These are phyloP conservation scores for Epinotia ramella DNA, from an alignment of 2,888 invertebrate genomes.

Conservation along the genomic window DNA sequence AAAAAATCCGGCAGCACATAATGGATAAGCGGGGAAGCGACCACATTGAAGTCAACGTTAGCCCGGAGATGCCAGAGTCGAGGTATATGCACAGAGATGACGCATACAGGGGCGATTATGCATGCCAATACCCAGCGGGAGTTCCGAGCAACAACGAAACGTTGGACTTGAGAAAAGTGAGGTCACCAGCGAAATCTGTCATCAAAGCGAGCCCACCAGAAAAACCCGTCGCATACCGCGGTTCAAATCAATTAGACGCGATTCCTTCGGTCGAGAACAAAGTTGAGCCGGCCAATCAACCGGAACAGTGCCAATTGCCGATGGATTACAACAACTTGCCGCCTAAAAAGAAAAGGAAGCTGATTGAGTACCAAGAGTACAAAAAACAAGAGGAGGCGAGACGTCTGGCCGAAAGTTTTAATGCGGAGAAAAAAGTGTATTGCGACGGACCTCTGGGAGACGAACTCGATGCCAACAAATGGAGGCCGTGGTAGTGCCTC, in stretches of 20 bases:
- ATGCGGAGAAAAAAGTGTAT: slow-evolving; percentile 70
- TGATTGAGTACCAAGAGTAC: slow-evolving; percentile 83
- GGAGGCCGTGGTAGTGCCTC: slow-evolving; percentile 76
- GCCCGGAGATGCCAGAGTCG: slow-evolving; percentile 61
- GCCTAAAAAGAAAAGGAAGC: slow-evolving; percentile 83
- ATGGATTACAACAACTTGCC: slow-evolving; percentile 83
- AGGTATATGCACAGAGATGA: slow-evolving; percentile 73
- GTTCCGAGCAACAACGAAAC: slow-evolving; percentile 68
- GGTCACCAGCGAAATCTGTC: slow-evolving; percentile 70
- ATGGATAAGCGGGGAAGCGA: slow-evolving; percentile 81
- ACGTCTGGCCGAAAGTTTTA: slow-evolving; percentile 74
- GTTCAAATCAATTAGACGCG: slow-evolving; percentile 59
- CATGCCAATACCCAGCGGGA: slow-evolving; percentile 64
- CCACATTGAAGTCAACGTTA: slow-evolving; percentile 60
- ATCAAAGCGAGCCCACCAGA: slow-evolving; percentile 61
- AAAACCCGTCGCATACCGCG: slow-evolving; percentile 57
- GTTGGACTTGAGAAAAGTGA: slow-evolving; percentile 77
- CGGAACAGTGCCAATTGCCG: slow-evolving; percentile 79
- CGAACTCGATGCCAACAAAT: slow-evolving; percentile 71
- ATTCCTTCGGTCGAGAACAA: slow-evolving; percentile 64
- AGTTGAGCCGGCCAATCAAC: slow-evolving; percentile 67
- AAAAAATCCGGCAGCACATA: slow-evolving; percentile 83
- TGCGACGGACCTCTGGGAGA: slow-evolving; percentile 66
- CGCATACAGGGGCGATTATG: slow-evolving; percentile 65
- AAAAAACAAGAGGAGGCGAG: slow-evolving; percentile 82